phyloP scores from a whole-genome alignment of 2,797 vertebrate species.

The Borostomias antarcticus region DNA sequence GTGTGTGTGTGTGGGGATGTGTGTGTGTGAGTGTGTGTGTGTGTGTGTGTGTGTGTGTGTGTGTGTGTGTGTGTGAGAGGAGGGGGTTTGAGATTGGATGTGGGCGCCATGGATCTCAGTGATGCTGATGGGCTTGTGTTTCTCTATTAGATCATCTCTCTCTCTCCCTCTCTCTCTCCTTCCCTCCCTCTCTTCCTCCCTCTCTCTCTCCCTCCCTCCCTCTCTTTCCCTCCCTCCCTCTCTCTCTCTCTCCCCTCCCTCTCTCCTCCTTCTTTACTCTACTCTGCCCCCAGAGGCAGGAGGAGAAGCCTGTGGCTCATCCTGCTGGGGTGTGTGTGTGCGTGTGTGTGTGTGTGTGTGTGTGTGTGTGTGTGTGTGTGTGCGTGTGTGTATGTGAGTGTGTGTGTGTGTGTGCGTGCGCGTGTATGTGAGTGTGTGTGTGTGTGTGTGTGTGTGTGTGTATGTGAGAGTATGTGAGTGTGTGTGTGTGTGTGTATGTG shows the following conservation, averaged over 20 bases:
- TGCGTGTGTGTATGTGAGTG: conserved; percentile 12
- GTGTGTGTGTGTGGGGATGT: too few species aligned
- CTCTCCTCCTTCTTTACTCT: conserved; percentile 36
- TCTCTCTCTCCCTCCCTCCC: conserved; percentile 46
- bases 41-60: conserved; percentile 28
- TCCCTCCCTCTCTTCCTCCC: conserved; percentile 29
- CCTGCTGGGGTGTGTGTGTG: conserved; percentile 5
- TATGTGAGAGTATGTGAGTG: background rate
- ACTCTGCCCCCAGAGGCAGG: conserved; percentile 43
- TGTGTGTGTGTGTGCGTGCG: background rate
- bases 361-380: conserved; percentile 10
- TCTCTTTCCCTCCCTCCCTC: conserved; percentile 10
- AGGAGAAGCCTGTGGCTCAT: conserved; percentile 31
- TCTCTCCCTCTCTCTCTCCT: too few species aligned
- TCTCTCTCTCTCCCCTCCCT: conserved; percentile 31
- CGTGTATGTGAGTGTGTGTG: background rate
- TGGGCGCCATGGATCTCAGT: conserved; percentile 34
- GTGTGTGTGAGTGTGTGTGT: conserved; percentile 28
- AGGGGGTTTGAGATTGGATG: conserved; percentile 43
- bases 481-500: too few species aligned
- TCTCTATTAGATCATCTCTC: conserved; percentile 30
- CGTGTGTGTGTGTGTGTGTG: background rate
- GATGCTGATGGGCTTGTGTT: conserved; percentile 29
- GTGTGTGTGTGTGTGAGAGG: conserved; percentile 13
- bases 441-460: background rate